These are phyloP conservation scores for Pedionomus torquatus DNA, from an alignment of 2,113 vertebrate species.

Conservation along the genomic window DNA sequence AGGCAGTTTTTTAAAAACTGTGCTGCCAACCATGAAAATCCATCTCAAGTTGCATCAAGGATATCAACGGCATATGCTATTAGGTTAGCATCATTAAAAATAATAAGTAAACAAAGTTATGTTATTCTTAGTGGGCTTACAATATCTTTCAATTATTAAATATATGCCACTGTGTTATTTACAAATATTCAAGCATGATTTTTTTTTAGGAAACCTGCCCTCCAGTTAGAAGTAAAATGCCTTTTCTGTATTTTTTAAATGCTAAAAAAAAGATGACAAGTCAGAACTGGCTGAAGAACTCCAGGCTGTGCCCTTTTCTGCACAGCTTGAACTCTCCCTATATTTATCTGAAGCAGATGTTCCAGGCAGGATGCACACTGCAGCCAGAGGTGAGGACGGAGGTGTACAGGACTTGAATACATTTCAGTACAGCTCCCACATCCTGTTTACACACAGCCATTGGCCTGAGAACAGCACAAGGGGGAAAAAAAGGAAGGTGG, in stretches of 20 bases:
- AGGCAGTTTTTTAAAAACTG: background rate
- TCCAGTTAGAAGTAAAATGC: background rate
- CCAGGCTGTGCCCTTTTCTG: background rate
- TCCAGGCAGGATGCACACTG: slow-evolving; percentile 1
- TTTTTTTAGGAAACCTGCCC: background rate
- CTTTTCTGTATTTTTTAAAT: background rate
- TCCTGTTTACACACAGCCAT: slow-evolving; percentile 56
- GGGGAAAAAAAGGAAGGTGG: background rate
- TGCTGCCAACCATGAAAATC: background rate
- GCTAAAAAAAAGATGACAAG: background rate
- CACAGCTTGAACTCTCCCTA: background rate
- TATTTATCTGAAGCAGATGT: slow-evolving; percentile 67
- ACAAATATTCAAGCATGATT: background rate
- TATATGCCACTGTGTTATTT: background rate
- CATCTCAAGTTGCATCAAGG: background rate
- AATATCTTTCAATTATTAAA: background rate
- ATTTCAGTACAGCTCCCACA: slow-evolving; percentile 41
- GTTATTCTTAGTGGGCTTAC: background rate
- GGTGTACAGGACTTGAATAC: slow-evolving; percentile 20
- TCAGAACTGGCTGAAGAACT: background rate
- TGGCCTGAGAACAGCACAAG: background rate
- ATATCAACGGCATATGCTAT: background rate
- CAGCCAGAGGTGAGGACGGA: slow-evolving; percentile 54
- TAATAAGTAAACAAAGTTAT: background rate
- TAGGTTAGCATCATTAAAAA: background rate